These are phyloP conservation scores for Sebastes nivosus DNA, from an alignment of 2,797 vertebrate genomes.

Conservation along the genomic window DNA sequence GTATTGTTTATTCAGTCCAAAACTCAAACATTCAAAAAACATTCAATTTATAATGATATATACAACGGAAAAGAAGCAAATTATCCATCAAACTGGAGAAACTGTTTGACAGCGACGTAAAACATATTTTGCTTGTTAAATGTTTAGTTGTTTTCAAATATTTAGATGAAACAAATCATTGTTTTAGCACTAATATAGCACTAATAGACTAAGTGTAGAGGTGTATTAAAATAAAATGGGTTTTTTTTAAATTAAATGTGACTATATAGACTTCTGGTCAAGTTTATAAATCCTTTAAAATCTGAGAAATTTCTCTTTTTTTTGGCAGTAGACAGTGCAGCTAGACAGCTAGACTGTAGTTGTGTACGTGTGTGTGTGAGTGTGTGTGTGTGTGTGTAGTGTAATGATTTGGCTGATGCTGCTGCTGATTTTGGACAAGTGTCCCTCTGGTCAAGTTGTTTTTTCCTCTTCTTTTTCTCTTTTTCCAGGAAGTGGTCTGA, in stretches of 20 bases:
- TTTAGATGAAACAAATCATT: background rate
- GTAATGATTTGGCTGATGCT: constrained; percentile 45
- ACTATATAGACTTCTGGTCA: background rate
- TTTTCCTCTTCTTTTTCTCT: background rate
- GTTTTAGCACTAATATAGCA: background rate
- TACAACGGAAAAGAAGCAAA: background rate
- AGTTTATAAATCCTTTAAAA: constrained; percentile 21
- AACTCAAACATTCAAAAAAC: background rate
- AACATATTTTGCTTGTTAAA: background rate
- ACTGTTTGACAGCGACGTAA: background rate
- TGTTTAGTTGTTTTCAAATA: background rate
- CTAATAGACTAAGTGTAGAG: background rate
- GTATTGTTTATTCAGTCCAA: background rate
- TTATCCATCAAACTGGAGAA: background rate
- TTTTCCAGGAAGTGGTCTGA: constrained; percentile 30
- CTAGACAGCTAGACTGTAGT: background rate
- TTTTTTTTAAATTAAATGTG: background rate
- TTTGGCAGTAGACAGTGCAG: constrained; percentile 22
- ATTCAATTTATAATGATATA: background rate
- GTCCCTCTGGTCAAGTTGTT: constrained; percentile 48
- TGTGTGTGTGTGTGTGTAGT: constrained; percentile 11
- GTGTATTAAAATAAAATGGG: background rate
- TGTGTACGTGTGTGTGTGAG: constrained; percentile 22
- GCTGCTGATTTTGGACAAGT: constrained; percentile 54
- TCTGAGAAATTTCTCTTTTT: constrained; percentile 6